A percentile compares a stretch with the other conserved stretches of the same genome.
Evolutionary conservation across 1,140 invertebrate genomes (phyloP).

Genomic region (Aphidius gifuensis): DNA sequence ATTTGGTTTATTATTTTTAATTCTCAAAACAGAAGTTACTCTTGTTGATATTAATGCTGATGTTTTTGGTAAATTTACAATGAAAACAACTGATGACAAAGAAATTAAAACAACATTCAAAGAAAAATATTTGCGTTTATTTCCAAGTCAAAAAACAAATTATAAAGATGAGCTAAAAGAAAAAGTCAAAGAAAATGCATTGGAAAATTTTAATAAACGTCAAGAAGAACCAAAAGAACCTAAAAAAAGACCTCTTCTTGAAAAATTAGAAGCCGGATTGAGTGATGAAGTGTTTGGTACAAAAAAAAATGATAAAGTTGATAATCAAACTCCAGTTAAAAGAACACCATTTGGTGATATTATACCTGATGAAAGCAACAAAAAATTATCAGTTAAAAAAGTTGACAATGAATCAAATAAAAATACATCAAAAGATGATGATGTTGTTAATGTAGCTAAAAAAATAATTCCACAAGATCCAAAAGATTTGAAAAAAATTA

Average conservation of each 20-base stretch:
- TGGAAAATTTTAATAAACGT: constrained; percentile 37
- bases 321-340: neutral
- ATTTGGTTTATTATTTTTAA: constrained; percentile 46
- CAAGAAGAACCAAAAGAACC: constrained; percentile 34
- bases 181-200: constrained; percentile 34
- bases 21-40: constrained; percentile 42
- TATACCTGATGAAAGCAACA: constrained; percentile 22
- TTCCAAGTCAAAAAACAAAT: constrained; percentile 31
- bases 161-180: constrained; percentile 38
- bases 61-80: constrained; percentile 48
- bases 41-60: constrained; percentile 42
- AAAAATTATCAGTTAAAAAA: constrained; percentile 9
- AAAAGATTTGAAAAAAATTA: neutral
- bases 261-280: constrained; percentile 41
- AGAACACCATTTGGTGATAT: constrained; percentile 40
- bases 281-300: constrained; percentile 35
- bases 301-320: constrained; percentile 19
- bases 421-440: constrained; percentile 6
- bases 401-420: constrained; percentile 8
- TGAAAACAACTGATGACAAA: constrained; percentile 35
- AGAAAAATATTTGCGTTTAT: constrained; percentile 39
- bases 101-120: constrained; percentile 36
- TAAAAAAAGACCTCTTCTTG: constrained; percentile 37
- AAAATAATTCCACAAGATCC: constrained; percentile 2
- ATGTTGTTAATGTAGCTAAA: neutral